Evolutionary conservation across 2,888 invertebrate species (phyloP).

Genomic region (Magallana nippona): DNA sequence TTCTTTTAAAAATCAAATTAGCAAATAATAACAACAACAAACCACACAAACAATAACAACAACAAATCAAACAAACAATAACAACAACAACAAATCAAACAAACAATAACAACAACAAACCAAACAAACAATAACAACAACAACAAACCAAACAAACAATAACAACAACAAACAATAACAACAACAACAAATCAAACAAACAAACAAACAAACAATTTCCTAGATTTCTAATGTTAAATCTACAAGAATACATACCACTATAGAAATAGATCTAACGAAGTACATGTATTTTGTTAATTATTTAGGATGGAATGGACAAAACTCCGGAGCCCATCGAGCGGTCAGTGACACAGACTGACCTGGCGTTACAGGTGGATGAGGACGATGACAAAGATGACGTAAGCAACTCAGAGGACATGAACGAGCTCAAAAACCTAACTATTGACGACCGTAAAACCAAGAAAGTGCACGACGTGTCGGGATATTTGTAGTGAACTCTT

Average conservation of each 20-base stretch:
- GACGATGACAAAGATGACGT: neutral
- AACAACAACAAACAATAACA: neutral
- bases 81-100: too few species aligned
- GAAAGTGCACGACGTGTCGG: neutral
- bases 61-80: too few species aligned
- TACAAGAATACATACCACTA: too few species aligned
- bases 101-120: neutral
- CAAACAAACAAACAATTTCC: neutral
- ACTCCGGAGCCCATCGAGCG: neutral
- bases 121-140: neutral
- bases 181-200: neutral
- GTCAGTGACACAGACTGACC: neutral
- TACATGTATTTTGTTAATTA: too few species aligned
- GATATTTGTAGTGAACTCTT: neutral
- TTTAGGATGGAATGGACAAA: neutral
- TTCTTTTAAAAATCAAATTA: too few species aligned
- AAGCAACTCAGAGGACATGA: neutral
- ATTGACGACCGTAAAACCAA: conserved; percentile 4
- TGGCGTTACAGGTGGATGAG: neutral
- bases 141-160: neutral
- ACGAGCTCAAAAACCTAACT: neutral
- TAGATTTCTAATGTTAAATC: too few species aligned
- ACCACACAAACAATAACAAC: too few species aligned
- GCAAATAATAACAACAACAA: too few species aligned
- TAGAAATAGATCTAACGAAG: too few species aligned